phyloP scores from a whole-genome alignment of 2,888 invertebrate genomes.

The Bellardia pandia region DNA sequence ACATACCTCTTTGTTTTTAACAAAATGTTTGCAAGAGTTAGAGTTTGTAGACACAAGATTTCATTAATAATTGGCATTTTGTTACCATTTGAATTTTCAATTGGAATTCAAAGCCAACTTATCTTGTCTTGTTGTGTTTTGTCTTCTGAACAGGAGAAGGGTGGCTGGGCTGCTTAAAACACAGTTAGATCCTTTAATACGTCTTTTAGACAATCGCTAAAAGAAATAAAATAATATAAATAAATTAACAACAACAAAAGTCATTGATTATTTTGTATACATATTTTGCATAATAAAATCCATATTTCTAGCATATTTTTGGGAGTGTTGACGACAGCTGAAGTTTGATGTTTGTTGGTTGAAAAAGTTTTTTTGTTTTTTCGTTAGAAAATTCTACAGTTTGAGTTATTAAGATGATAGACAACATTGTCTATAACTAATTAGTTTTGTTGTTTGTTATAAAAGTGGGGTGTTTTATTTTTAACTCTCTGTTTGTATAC shows the following conservation, averaged over 20 bases:
- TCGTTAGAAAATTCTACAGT: constrained; percentile 2
- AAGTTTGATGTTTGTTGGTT: constrained; percentile 54
- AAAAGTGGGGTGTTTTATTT: constrained; percentile 51
- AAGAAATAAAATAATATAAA: constrained; percentile 49
- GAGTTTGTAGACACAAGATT: constrained; percentile 15
- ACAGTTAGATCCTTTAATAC: constrained; percentile 51
- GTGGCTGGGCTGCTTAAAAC: constrained; percentile 9
- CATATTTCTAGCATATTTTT: constrained; percentile 50
- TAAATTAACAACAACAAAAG: constrained; percentile 67
- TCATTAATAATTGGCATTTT: constrained; percentile 71
- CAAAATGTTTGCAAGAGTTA: constrained; percentile 19
- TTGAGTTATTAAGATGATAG: constrained; percentile 61
- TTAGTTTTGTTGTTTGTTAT: constrained; percentile 58
- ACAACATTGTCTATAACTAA: constrained; percentile 72
- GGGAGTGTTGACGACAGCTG: constrained; percentile 63
- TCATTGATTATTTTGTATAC: constrained; percentile 72
- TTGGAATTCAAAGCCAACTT: constrained; percentile 7
- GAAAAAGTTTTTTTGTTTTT: constrained; percentile 18
- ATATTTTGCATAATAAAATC: constrained; percentile 62
- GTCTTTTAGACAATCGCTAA: background rate
- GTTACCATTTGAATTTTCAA: constrained; percentile 70
- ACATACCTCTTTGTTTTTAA: background rate
- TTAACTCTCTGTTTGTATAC: constrained; percentile 25
- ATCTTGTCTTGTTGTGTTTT: background rate
- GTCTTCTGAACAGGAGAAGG: background rate